Evolutionary conservation across 37 sponge, comb jelly and placozoan genomes (phyloP), one percentile per base, ranked within the genome.

Genomic region (Spongilla lacustris): DNA sequence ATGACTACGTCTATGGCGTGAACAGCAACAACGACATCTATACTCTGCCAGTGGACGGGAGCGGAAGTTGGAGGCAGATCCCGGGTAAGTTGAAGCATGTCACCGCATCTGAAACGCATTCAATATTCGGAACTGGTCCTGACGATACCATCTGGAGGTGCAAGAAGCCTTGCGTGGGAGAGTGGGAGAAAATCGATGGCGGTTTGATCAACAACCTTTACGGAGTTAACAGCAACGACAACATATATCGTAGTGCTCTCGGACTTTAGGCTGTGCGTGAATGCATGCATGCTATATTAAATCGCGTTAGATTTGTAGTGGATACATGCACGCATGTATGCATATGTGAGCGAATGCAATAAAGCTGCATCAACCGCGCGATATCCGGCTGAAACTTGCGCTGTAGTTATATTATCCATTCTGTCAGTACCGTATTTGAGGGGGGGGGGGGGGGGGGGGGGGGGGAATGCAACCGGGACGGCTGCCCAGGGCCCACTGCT

Each of bases 151-250:
- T 86, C 38, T 86, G 28, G n/a, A 80, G 87, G 30, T 86, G 87
- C 80, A 86, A 77, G 78, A 85, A 78, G 36, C 86, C 86, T 12
- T 85, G 86, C 36, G 19, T 36, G 67, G 78, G 78, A 27, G 71
- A 77, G 22, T 85, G 86, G 86, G 78, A 85, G 38, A 26, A 8
- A 4, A 85, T 85, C 50, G 17, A 22, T 31, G 86, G 79, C 29
- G 49, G 19, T 12, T 36, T 90, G 70, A 31, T 76, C 24, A 71
- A 85, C 68, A 49, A 25, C 22, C 68, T 90, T 19, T 48, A 79
- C 33, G 90, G 90, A 23, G 81, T 90, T 17, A 58, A 58, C 21
- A 58, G 58, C 58, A 17, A 1, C 58, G 21, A 58, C 21, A 58
- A 58, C 58, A 58, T 58, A 58, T 58, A 17, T 10, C 58, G 58